Conservation (phyloP, 2,888 invertebrate species). For the Nomada lathburiana region DNA sequence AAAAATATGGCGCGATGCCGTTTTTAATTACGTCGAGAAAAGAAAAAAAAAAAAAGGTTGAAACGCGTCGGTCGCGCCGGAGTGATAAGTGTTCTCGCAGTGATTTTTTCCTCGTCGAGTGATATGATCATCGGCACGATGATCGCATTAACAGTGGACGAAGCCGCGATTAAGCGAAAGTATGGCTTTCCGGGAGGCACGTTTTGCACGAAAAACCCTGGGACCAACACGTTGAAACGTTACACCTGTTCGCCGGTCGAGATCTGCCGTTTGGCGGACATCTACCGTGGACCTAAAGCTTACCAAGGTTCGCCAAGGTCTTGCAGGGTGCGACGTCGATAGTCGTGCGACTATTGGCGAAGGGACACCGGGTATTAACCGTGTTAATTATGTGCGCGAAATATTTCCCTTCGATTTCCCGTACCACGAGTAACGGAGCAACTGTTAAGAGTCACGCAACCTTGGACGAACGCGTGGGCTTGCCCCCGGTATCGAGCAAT, state of each 20-base stretch:
- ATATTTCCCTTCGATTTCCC: too few species aligned
- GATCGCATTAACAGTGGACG: constrained; percentile 4
- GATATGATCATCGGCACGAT: constrained; percentile 1
- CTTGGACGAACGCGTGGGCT: too few species aligned
- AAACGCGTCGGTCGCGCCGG: not conserved
- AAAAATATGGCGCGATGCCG: too few species aligned
- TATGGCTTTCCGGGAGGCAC: not conserved
- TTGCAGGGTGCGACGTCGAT: not conserved
- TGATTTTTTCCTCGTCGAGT: constrained; percentile 1
- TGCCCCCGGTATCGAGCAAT: too few species aligned
- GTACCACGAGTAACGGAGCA: too few species aligned
- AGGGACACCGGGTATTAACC: too few species aligned
- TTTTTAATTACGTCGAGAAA: not conserved
- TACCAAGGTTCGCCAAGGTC: not conserved
- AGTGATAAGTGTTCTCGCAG: constrained; percentile 24
- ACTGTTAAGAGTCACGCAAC: too few species aligned
- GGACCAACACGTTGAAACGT: not conserved
- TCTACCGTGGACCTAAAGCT: constrained; percentile 6
- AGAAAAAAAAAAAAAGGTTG: not conserved
- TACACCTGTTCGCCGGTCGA: not conserved
- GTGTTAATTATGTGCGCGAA: too few species aligned
- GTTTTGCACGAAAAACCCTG: not conserved
- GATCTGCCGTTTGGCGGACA: not conserved
- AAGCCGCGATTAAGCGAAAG: not conserved
- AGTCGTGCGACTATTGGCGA: too few species aligned